A percentile compares a stretch with the other conserved stretches of the same genome.
Conservation (phyloP, 1,140 invertebrate species). For the Pseudomyrmex cubaensis region DNA sequence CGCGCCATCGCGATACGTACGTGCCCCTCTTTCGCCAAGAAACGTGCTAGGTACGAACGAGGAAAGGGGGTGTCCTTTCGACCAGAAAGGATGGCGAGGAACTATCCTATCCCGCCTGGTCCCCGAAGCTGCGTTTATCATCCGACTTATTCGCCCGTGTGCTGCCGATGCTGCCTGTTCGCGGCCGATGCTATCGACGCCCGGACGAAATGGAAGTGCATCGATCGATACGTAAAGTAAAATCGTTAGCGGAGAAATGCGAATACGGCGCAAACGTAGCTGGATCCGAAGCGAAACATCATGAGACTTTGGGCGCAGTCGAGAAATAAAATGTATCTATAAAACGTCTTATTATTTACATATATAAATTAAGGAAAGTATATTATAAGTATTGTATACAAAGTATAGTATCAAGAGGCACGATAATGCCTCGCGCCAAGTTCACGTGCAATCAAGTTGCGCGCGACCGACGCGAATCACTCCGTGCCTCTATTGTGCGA, state of each 20-base stretch:
- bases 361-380: too few relatives aligned
- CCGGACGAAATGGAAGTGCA: conserved; percentile 20
- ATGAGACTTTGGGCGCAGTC: background rate
- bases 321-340: too few relatives aligned
- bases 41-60: conserved; percentile 36
- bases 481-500: too few relatives aligned
- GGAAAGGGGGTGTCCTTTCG: background rate
- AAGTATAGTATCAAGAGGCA: too few relatives aligned
- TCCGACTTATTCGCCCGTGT: conserved; percentile 3
- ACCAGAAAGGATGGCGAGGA: conserved; percentile 29
- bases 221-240: conserved; percentile 32
- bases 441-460: too few relatives aligned
- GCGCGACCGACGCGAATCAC: too few relatives aligned
- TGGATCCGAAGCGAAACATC: background rate
- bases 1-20: conserved; percentile 50
- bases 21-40: conserved; percentile 50
- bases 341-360: too few relatives aligned
- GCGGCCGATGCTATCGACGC: conserved; percentile 34
- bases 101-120: conserved; percentile 12
- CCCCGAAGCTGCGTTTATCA: conserved; percentile 50
- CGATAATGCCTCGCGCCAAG: too few relatives aligned
- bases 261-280: background rate
- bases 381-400: too few relatives aligned
- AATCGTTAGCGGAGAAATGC: conserved; percentile 46
- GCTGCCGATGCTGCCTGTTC: conserved; percentile 6